These are phyloP conservation scores for Spisula solida DNA, from an alignment of 2,888 invertebrate species.

Conservation along the genomic window DNA sequence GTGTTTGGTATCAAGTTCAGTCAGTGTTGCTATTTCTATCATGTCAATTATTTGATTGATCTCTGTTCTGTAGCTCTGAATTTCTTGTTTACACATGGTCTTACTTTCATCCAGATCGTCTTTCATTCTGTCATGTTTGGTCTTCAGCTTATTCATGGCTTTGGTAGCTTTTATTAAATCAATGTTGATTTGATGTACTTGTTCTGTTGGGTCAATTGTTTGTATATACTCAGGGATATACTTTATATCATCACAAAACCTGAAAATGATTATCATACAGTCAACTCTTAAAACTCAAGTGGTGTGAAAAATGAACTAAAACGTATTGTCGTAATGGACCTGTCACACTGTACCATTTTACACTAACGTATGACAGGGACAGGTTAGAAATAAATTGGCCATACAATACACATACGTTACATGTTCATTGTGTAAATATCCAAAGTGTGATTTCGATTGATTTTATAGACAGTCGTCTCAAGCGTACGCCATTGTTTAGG, in stretches of 20 bases:
- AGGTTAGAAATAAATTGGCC: too few relatives aligned
- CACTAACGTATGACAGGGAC: too few relatives aligned
- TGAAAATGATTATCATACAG: not conserved
- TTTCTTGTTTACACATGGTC: not conserved
- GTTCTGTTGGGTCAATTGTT: not conserved
- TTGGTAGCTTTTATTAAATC: slow-evolving; percentile 1
- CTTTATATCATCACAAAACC: not conserved
- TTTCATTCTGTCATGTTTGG: not conserved
- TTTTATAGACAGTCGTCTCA: too few relatives aligned
- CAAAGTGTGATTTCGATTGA: too few relatives aligned
- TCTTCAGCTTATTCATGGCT: not conserved
- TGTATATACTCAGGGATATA: slow-evolving; percentile 30
- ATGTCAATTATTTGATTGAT: slow-evolving; percentile 11
- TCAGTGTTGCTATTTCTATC: not conserved
- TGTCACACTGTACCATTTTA: too few relatives aligned
- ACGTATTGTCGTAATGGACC: too few relatives aligned
- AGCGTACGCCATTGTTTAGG: too few relatives aligned
- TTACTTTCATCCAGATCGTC: not conserved
- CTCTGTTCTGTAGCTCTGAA: not conserved
- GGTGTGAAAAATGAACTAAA: too few relatives aligned
- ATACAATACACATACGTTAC: too few relatives aligned
- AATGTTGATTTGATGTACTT: not conserved
- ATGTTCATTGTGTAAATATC: too few relatives aligned
- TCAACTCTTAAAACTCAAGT: too few relatives aligned
- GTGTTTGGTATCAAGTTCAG: slow-evolving; percentile 4